phyloP scores from a whole-genome alignment of 2,113 vertebrate genomes.

The Beaufortia kweichowensis region DNA sequence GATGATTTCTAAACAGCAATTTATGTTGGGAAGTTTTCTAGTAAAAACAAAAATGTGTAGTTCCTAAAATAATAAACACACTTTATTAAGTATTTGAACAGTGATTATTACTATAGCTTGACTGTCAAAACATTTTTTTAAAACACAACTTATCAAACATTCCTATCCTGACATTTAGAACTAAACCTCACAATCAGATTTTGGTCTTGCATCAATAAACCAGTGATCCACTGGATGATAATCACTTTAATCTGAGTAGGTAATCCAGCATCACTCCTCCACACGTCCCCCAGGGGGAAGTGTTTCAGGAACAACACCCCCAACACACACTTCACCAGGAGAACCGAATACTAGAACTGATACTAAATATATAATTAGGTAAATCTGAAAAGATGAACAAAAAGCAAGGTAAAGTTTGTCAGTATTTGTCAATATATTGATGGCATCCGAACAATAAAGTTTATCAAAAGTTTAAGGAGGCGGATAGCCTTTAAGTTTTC shows the following conservation, averaged over 20 bases:
- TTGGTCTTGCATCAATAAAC: slow-evolving; percentile 27
- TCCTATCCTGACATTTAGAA: slow-evolving; percentile 35
- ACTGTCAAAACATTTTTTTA: background rate
- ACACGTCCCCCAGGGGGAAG: slow-evolving; percentile 24
- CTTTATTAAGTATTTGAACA: background rate
- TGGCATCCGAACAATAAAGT: no score
- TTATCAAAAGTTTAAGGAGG: no score
- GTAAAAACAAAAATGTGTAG: background rate
- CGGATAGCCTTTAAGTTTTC: no score
- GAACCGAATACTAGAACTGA: slow-evolving; percentile 2
- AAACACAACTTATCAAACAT: background rate
- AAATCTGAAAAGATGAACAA: background rate
- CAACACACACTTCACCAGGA: background rate
- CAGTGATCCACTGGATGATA: slow-evolving; percentile 30
- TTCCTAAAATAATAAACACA: no score
- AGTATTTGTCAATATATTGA: no score
- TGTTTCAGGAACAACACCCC: slow-evolving; percentile 2
- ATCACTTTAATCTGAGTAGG: slow-evolving; percentile 37
- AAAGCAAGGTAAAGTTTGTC: background rate
- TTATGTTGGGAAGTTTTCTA: background rate
- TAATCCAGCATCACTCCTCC: slow-evolving; percentile 24
- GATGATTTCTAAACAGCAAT: background rate
- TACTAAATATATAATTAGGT: background rate
- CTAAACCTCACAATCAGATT: slow-evolving; percentile 32
- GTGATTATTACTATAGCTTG: background rate